phyloP scores from a whole-genome alignment of 2,113 vertebrate species.

The Nematolebias whitei region DNA sequence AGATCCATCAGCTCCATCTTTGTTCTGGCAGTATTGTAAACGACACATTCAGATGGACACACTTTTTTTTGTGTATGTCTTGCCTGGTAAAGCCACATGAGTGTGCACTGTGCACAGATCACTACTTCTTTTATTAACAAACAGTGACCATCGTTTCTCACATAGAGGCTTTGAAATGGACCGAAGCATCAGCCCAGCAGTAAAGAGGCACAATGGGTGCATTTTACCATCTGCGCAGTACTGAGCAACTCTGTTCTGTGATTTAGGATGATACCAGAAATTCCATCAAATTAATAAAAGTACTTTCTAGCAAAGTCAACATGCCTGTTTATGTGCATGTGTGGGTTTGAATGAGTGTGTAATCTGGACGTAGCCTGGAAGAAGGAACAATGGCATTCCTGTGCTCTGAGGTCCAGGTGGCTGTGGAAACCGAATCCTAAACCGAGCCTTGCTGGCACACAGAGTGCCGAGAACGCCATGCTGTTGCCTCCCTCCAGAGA shows the following conservation, averaged over 20 bases:
- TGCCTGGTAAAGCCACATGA: background rate
- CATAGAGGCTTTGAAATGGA: background rate
- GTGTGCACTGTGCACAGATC: background rate
- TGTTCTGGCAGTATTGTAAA: background rate
- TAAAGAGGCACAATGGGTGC: background rate
- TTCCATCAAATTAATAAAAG: background rate
- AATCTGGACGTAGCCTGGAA: conserved; percentile 67
- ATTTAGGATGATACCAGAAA: background rate
- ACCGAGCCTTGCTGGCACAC: conserved; percentile 75
- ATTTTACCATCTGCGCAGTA: background rate
- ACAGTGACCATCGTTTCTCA: background rate
- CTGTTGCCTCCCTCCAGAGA: conserved; percentile 76
- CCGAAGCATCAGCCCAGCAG: background rate
- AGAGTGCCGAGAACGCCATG: conserved; percentile 64
- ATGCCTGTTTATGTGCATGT: conserved; percentile 9
- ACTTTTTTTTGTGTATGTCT: background rate
- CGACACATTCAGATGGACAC: background rate
- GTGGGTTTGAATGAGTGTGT: conserved; percentile 46
- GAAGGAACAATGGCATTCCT: conserved; percentile 82
- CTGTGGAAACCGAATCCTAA: conserved; percentile 81
- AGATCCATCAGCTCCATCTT: background rate
- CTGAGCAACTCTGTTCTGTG: background rate
- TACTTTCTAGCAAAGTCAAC: background rate
- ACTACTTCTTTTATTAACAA: background rate
- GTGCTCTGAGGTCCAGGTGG: conserved; percentile 82